Evolutionary conservation across 2,888 invertebrate species (phyloP), one percentile per base, ranked within the genome.

Genomic region (Athetis lepigone): DNA sequence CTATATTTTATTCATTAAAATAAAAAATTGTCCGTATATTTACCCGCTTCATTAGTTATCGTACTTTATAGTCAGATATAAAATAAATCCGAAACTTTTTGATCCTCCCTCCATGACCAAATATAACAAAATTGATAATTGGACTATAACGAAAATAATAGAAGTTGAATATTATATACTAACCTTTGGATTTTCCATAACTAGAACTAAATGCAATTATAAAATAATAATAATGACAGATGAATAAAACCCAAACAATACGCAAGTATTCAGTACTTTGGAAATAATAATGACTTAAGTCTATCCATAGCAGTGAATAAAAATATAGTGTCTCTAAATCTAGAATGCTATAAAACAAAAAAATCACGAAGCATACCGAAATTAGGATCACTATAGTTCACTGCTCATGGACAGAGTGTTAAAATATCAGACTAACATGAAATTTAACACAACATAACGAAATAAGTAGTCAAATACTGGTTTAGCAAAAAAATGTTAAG

Each of bases 141-240:
- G 90, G 86, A 88, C 84, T 85, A 85, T 79, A 85, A 81, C 79
- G 59, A 83, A 79, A 80, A 84, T 72, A 86, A 85, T 84, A 85
- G 80, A 84, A 86, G 80, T 84, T 84, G 78, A 84, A 85, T 83
- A 83, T 85, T 90, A 89, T 88, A 93, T 88, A 92, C 95, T 95
- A 95, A 94, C 92, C 95, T 95, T 95, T 95, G 95, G 95, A 94
- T 95, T 92, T 88, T 90, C 86, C 89, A 88, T 95, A 89, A 92
- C 94, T 94, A 95, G 87, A 93, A 93, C 95, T 95, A 95, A 95
- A 95, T 95, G 95, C 95, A 95, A 92, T 88, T 87, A 88, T 91
- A 92, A 88, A 90, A 89, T 85, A 88, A 85, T 86, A 85, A 88
- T 86, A 85, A 88, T 86, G 87, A 91, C 78, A 91, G 86, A 88